Base-by-base conservation (phyloP, 2,797 vertebrate species). In the Brachyrhaphis roseni region DNA sequence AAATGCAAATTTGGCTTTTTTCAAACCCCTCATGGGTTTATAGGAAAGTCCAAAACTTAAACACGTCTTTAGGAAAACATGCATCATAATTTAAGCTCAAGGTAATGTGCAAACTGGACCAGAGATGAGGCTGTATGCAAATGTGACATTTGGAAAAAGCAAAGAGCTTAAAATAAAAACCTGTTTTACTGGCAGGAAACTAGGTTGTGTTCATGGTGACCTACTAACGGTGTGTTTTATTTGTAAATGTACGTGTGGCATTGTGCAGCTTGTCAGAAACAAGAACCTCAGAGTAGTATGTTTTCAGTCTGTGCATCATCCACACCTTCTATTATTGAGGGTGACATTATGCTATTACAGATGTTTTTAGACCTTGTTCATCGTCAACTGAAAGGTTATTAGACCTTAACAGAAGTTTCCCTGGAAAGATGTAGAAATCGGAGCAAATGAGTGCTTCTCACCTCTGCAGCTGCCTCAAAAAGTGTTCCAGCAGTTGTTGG, bases 401-500 rank as follows among this genome's bases (percentile, higher is more conserved):
- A 7, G 31, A 53, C 53, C 8, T n/a, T 18, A 23, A 39, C 18
- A 45, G 26, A 11, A 51, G 4, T 41, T 72, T 41, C 6, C 11
- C 15, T 5, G 49, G 8, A 26, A 13, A 46, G n/a, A 68, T 10
- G 1, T 34, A 57, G 23, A 28, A 28, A 34, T 72, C 1, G 31
- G 20, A 64, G 28, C 51, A 1, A 31, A 66, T 72, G 10, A 26
- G 20, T 36, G 20, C 15, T 49, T 8, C 84, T 91, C 91, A 99
- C 98, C 98, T 97, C 84, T 99, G 98, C 72, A 99, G 93, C 90
- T 99, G 98, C n/a, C 97, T 97, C 84, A 99, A 94, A 84, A 99
- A 99, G 89, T 99, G 98, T 84, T 99, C 97, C 41, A 99, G 91
- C 41, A 99, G 95, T 34, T 98, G 98, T 84, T 99, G 98, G 45